Evolutionary conservation across 2,797 vertebrate genomes (phyloP).

Genomic region (Rhinogobio ventralis): DNA sequence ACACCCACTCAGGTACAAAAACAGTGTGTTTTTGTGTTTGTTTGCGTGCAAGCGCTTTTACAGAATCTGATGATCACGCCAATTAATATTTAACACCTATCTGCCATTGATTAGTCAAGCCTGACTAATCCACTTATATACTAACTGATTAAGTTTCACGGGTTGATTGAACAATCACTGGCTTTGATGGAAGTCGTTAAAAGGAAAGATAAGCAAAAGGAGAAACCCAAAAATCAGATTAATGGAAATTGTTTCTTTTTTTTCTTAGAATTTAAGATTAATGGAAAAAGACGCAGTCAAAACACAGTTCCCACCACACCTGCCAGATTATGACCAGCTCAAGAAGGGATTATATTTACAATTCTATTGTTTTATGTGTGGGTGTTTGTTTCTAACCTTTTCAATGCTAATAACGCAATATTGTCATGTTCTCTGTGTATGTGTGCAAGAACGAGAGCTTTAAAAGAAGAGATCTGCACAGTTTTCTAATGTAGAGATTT

Average conservation of each 20-base stretch:
- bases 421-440: constrained; percentile 40
- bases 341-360: constrained; percentile 11
- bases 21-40: constrained; percentile 9
- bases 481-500: constrained; percentile 61
- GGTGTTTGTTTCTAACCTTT: neutral
- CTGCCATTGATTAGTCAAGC: constrained; percentile 25
- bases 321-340: constrained; percentile 35
- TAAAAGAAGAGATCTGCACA: neutral
- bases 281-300: neutral
- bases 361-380: neutral
- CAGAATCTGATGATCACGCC: neutral
- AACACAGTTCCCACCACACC: constrained; percentile 7
- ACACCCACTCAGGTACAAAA: constrained; percentile 27
- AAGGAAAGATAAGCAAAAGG: constrained; percentile 15
- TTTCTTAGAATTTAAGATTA: constrained; percentile 32
- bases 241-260: constrained; percentile 4
- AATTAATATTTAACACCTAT: constrained; percentile 36
- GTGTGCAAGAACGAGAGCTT: neutral
- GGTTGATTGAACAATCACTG: constrained; percentile 38
- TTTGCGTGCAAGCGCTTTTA: constrained; percentile 3
- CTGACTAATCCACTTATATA: constrained; percentile 47
- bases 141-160: constrained; percentile 32
- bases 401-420: neutral
- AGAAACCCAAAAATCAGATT: neutral
- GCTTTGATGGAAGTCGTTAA: neutral